These are phyloP conservation scores for Acrocera orbiculus DNA, from an alignment of 2,888 invertebrate genomes.

Conservation along the genomic window DNA sequence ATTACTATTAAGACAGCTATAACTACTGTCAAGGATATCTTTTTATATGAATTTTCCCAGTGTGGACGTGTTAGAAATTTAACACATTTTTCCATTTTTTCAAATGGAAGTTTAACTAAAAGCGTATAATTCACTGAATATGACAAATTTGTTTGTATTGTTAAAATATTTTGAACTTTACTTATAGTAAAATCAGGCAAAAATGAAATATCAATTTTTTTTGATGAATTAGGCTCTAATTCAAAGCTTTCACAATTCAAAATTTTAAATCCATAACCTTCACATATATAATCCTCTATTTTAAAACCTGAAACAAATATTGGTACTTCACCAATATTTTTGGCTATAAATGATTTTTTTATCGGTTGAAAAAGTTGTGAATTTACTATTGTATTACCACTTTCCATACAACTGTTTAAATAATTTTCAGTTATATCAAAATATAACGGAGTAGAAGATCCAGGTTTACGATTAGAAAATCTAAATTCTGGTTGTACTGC, in stretches of 20 bases:
- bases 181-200: constrained; percentile 75
- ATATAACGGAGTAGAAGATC: constrained; percentile 51
- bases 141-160: constrained; percentile 42
- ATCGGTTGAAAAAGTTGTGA: constrained; percentile 24
- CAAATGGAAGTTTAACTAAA: constrained; percentile 41
- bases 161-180: constrained; percentile 46
- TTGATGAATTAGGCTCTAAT: constrained; percentile 52
- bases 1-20: constrained; percentile 44
- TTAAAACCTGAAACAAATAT: constrained; percentile 49
- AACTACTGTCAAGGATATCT: constrained; percentile 39
- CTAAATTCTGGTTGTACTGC: constrained; percentile 77
- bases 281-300: constrained; percentile 48
- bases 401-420: constrained; percentile 36
- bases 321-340: constrained; percentile 83
- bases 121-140: constrained; percentile 48
- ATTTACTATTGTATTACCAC: constrained; percentile 4
- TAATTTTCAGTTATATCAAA: constrained; percentile 55
- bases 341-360: constrained; percentile 63
- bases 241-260: constrained; percentile 55
- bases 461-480: constrained; percentile 73
- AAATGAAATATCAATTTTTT: constrained; percentile 68
- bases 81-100: constrained; percentile 50
- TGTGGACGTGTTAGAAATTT: constrained; percentile 49
- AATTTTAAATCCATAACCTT: constrained; percentile 64
- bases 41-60: constrained; percentile 61